phyloP scores from a whole-genome alignment of 2,797 vertebrate species.

The Acipenser transmontanus region DNA sequence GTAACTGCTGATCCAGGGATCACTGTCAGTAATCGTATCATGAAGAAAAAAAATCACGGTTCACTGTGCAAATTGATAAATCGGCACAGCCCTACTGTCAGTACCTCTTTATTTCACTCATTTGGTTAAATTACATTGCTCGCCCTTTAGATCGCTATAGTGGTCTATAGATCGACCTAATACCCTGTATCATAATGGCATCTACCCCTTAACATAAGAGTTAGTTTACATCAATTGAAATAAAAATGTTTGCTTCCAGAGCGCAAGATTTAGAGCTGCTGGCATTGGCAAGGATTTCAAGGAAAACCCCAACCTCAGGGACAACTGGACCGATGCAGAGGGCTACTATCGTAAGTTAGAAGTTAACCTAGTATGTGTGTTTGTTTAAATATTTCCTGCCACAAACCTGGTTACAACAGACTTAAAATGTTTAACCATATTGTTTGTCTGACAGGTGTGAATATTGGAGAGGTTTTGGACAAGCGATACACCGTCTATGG shows the following conservation, averaged over 20 bases:
- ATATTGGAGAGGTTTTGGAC: slow-evolving; percentile 94
- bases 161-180: too few species aligned
- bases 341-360: slow-evolving; percentile 89
- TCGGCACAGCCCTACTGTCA: too few species aligned
- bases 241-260: slow-evolving; percentile 53
- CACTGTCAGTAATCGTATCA: too few species aligned
- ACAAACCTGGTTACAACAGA: background rate
- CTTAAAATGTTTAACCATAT: background rate
- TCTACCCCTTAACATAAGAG: too few species aligned
- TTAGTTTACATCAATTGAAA: too few species aligned
- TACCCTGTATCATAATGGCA: too few species aligned
- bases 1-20: too few species aligned
- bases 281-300: slow-evolving; percentile 97
- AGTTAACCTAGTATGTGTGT: background rate
- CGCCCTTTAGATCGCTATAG: too few species aligned
- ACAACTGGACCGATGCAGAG: slow-evolving; percentile 98
- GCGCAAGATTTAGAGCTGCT: slow-evolving; percentile 87
- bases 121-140: too few species aligned
- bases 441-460: slow-evolving; percentile 69
- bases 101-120: too few species aligned
- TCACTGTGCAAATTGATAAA: too few species aligned
- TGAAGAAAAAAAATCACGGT: too few species aligned
- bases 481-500: slow-evolving; percentile 97
- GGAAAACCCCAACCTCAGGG: slow-evolving; percentile 97
- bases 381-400: background rate